Conservation (phyloP, 2,888 invertebrate species). For the Alentia gelatinosa region DNA sequence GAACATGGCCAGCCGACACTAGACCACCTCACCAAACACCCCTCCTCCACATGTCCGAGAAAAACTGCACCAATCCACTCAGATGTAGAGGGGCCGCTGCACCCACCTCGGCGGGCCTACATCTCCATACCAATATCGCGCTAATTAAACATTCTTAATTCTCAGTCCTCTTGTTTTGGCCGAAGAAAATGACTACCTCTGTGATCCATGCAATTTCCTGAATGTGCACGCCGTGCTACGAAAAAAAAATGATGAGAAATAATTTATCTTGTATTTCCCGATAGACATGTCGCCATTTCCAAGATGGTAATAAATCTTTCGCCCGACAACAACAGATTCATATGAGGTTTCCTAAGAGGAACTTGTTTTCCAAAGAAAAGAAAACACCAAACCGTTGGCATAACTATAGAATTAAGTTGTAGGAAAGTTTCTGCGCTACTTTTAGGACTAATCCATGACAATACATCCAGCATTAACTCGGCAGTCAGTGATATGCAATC, state of each 20-base stretch:
- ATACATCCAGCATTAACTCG: not conserved
- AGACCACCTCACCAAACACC: no score
- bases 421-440: not conserved
- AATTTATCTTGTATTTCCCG: conserved; percentile 41
- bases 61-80: not conserved
- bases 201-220: conserved; percentile 34
- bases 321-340: not conserved
- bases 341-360: not conserved
- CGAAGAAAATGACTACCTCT: not conserved
- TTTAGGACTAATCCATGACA: conserved; percentile 9
- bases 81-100: not conserved
- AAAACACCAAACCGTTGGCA: not conserved
- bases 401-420: conserved; percentile 23
- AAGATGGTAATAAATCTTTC: conserved; percentile 15
- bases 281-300: not conserved
- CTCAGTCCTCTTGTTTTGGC: not conserved
- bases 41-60: no score
- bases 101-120: not conserved
- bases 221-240: not conserved
- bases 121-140: conserved; percentile 32
- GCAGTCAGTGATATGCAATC: not conserved
- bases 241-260: conserved; percentile 32
- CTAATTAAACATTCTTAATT: conserved; percentile 47
- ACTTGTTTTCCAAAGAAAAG: not conserved
- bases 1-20: no score